These are phyloP conservation scores for Semotilus atromaculatus DNA, from an alignment of 2,797 vertebrate species.

Conservation along the genomic window DNA sequence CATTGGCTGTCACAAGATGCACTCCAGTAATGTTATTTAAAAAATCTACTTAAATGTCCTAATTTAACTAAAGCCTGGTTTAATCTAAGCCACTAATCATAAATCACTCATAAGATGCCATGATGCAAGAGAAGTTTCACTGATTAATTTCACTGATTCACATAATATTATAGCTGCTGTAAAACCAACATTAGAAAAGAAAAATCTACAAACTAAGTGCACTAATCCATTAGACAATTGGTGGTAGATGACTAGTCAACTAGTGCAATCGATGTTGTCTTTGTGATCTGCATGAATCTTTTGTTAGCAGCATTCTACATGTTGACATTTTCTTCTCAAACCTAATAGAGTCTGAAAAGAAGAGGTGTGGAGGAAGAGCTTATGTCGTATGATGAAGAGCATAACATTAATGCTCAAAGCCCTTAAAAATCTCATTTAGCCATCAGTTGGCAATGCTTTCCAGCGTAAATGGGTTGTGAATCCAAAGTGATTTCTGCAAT, in stretches of 20 bases:
- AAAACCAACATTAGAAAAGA: background rate
- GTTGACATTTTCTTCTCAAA: background rate
- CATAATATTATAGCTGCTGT: background rate
- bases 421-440: constrained; percentile 18
- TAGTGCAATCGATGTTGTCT: background rate
- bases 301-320: background rate
- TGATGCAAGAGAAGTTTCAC: background rate
- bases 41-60: too few relatives aligned
- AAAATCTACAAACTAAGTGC: constrained; percentile 1
- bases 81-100: background rate
- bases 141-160: constrained; percentile 13
- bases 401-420: background rate
- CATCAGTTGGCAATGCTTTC: constrained; percentile 23
- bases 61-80: too few relatives aligned
- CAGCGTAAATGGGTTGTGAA: constrained; percentile 30
- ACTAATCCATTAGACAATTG: background rate
- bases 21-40: too few relatives aligned
- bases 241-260: background rate
- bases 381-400: background rate
- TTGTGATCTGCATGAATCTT: background rate
- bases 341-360: constrained; percentile 11
- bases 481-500: constrained; percentile 28
- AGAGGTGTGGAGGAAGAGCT: background rate
- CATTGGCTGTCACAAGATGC: too few relatives aligned
- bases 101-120: background rate